Base-by-base conservation (phyloP, 1,140 invertebrate species). In the Eumeta japonica region DNA sequence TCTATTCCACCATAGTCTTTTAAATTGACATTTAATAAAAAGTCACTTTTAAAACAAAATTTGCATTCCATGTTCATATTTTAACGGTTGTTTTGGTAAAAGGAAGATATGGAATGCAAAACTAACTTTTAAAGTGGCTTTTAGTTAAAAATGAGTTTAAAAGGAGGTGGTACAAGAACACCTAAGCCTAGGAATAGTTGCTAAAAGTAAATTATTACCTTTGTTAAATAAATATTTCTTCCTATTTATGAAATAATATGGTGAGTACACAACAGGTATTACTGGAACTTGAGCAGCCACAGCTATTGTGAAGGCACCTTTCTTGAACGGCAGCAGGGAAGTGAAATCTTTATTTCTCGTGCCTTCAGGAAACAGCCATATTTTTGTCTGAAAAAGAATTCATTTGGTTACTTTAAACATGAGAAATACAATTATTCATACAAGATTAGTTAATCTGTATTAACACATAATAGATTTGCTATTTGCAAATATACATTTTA, bases 281-380 rank as follows among this genome's bases (percentile, higher is more conserved):
- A 89, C 81, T 3, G 86, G 86, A 10, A 86, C 76, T 76, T 88
- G 81, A 27, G 81, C 80, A 17, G 82, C 74, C 16, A 89, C 78
- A 4, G 87, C 87, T 39, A 89, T 77, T 54, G 84, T 81, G 64
- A 90, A 90, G 2, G 86, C 87, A 2, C 87, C 88, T 58, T 86
- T 88, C 50, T 89, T 89, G 47, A 84, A 83, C 3, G 78, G 73
- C 11, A 79, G 52, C n/a, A 73, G 41, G 34, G 57, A 59, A 10
- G 59, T 75, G 24, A 76, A 63, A 17, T 62, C 51, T 46, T 74
- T 65, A 43, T 80, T 80, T 33, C 79, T 63, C 10, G 78, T 81
- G 0, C 82, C 82, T 59, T 85, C 83, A 2, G 82, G 81, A 39
- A 83, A 84, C 32, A 85, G 58, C 79, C 81, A 83, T 3, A 84